Evolutionary conservation across 2,113 vertebrate species (phyloP), one percentile per base, ranked within the genome.

Genomic region (Numida meleagris): DNA sequence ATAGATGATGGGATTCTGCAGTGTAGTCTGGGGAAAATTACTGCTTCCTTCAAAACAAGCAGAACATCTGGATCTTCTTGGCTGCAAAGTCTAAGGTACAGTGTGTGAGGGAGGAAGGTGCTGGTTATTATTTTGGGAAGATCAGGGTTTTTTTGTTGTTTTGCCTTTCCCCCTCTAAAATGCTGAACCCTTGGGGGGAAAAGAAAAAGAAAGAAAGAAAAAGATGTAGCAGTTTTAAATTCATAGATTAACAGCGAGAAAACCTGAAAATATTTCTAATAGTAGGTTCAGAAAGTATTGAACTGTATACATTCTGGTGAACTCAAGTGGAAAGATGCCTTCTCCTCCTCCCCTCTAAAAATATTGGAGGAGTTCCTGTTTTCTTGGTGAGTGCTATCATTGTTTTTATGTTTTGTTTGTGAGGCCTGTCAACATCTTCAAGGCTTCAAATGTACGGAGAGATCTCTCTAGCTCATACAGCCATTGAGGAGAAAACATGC

Each of bases 261-360:
- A 7, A 33, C 42, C 61, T 89, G 51, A 92, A 92, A 68, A 57
- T 89, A 48, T 45, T 87, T 79, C 70, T 82, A 89, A 89, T 75
- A 76, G 40, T 84, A 33, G 82, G 79, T 70, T 91, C 34, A 61
- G 67, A 75, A 50, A 79, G 20, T 63, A 57, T 85, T 85, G 58
- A 73, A 29, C 12, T 68, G 13, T 75, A 85, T 87, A 53, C 50
- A 73, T 96, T 94, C 82, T 87, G 71, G 27, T 93, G 82, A 80
- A 96, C 19, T 87, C 58, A 82, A 73, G 74, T 76, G 66, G 58
- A 95, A 96, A 43, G 66, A 67, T 48, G 27, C 76, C 51, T 76
- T 91, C 62, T 91, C 78, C 42, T 92, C 89, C 75, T 89, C 94
- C 24, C 17, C 24, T 89, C 43, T 91, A 68, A 90, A 95, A 91